Conservation (phyloP, 2,888 invertebrate species). For the Venustoraphidia nigricollis region DNA sequence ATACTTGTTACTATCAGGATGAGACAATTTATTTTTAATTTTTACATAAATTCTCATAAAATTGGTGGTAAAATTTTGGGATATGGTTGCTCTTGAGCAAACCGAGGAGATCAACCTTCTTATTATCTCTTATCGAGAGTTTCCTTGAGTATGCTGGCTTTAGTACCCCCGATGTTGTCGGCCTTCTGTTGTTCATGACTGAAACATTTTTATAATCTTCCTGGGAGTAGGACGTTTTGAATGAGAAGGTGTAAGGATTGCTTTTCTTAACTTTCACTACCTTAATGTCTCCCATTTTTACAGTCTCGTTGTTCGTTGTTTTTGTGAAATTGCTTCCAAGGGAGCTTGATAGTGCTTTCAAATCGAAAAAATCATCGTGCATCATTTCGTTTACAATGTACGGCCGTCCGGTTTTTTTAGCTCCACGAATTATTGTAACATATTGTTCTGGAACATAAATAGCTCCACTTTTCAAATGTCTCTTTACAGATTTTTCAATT, state of each 20-base stretch:
- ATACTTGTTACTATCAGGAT: no score
- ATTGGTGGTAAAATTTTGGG: no score
- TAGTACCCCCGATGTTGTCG: no score
- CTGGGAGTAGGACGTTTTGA: not conserved
- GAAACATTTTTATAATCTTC: no score
- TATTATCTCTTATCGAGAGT: no score
- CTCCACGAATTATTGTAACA: conserved; percentile 8
- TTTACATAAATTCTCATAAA: no score
- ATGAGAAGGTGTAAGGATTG: not conserved
- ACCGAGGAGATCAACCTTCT: no score
- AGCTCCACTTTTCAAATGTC: conserved; percentile 5
- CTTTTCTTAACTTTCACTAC: not conserved
- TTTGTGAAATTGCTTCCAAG: conserved; percentile 1
- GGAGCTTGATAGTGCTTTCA: conserved; percentile 5
- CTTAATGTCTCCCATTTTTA: not conserved
- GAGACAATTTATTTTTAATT: no score
- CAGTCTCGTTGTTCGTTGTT: not conserved
- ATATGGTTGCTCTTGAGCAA: no score
- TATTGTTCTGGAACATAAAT: conserved; percentile 10
- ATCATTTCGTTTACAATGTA: conserved; percentile 7
- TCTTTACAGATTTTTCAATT: conserved; percentile 12
- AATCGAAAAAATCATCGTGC: conserved; percentile 6
- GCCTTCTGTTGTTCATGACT: no score
- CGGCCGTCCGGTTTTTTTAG: conserved; percentile 9
- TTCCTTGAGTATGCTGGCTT: no score